Base-by-base conservation (phyloP, 2,113 vertebrate genomes). In the Catharus bicknelli region DNA sequence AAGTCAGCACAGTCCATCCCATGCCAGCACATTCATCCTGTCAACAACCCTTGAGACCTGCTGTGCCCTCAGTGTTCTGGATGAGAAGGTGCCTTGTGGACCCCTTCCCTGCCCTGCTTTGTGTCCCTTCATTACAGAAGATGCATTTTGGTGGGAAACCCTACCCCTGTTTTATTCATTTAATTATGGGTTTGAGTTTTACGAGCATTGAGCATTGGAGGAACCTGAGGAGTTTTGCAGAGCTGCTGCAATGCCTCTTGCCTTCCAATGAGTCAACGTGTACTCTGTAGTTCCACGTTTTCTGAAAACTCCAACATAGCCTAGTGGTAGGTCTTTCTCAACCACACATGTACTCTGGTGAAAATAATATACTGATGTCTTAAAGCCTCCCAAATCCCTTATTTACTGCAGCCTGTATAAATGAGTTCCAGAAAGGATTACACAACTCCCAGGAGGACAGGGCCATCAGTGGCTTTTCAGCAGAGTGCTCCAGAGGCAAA, bases 191-290 rank as follows among this genome's bases (percentile, higher is more conserved):
- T 86, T 47, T 63, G 57, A n/a, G 11, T 92, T 90, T 75, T 32
- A 42, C 0, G 0, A 45, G 18, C 45, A 26, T 0, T 40, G 53
- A 67, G 27, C 0, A 1, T 1, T 68, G n/a, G 29, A 88, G 10
- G 48, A 73, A 58, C 21, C 17, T 30, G 34, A 68, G 54, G 34
- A 82, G 17, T 7, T 82, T 30, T 76, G 55, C 51, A 55, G 30
- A 11, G 8, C 27, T 91, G 69, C 53, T 91, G 53, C 43, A 43
- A 4, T 34, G 40, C 40, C 21, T 79, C 25, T 75, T 90, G 30
- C 40, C 50, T 83, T 59, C 13, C 69, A 72, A 34, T 0, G 0
- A 34, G 12, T 22, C 42, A 63, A 53, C 0, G 0, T 21, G 20
- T 58, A 29, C 72, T 93, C 66, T 70, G 29, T 43, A 83, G n/a